These are phyloP conservation scores for Martes flavigula DNA, from an alignment of 2,797 vertebrate genomes.

Conservation along the genomic window DNA sequence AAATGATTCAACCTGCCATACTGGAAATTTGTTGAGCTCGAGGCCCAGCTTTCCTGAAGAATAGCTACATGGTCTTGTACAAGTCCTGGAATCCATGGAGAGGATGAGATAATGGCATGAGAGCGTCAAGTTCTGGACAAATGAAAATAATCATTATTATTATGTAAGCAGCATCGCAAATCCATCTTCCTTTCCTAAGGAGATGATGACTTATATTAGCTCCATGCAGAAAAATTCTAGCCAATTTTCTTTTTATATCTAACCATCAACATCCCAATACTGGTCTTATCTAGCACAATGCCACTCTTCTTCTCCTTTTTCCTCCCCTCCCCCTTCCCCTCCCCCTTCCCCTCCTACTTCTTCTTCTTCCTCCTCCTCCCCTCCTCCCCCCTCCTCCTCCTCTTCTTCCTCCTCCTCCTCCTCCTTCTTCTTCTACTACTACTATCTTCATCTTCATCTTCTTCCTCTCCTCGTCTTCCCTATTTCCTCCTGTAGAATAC, in stretches of 20 bases:
- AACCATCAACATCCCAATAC: background rate
- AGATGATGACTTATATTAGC: background rate
- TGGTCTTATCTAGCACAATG: background rate
- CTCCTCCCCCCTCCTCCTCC: too few relatives aligned
- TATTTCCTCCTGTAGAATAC: background rate
- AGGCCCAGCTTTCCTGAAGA: background rate
- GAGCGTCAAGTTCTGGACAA: background rate
- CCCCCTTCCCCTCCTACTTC: background rate
- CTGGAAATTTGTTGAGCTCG: background rate
- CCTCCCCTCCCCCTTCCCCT: too few relatives aligned
- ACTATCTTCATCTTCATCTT: background rate
- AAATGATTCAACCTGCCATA: background rate
- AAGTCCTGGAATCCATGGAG: background rate
- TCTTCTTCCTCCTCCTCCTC: fast-evolving
- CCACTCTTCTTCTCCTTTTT: background rate
- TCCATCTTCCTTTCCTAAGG: background rate
- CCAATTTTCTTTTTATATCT: background rate
- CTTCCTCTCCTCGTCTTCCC: background rate
- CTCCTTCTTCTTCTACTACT: background rate
- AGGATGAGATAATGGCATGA: background rate
- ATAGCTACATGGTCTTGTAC: background rate
- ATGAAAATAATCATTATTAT: background rate
- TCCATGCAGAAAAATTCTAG: background rate
- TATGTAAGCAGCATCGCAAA: background rate
- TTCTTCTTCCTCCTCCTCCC: too few relatives aligned